These are phyloP conservation scores for Euzetes globulus DNA, from an alignment of 2,888 invertebrate genomes.

Conservation along the genomic window DNA sequence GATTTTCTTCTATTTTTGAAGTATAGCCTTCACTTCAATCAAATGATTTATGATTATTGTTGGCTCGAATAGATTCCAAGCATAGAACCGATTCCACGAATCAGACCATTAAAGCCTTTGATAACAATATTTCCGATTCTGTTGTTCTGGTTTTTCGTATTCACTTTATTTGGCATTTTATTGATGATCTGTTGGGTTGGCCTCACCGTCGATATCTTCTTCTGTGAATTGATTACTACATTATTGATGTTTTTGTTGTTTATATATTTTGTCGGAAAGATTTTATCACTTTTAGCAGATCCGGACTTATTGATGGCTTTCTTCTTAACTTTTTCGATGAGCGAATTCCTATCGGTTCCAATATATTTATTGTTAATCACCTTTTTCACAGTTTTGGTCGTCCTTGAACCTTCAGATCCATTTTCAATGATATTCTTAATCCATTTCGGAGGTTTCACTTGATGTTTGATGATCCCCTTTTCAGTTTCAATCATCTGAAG, in stretches of 20 bases:
- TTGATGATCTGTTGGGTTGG: neutral
- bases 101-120: neutral
- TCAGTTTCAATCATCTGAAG: conserved; percentile 6
- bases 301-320: no score
- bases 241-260: neutral
- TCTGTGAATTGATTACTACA: neutral
- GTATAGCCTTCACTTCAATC: neutral
- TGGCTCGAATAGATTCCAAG: neutral
- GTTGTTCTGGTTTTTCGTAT: neutral
- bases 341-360: neutral
- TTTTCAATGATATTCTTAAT: neutral
- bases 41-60: neutral
- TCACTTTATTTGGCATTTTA: neutral
- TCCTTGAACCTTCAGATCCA: neutral
- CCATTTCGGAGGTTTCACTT: neutral
- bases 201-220: neutral
- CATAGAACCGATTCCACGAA: neutral
- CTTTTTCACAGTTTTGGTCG: neutral
- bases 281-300: no score
- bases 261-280: no score
- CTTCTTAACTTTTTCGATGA: no score
- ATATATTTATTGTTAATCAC: neutral
- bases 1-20: neutral
- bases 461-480: neutral
- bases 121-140: neutral